Conservation (phyloP, 2,797 vertebrate species). For the Hippoglossus hippoglossus region DNA sequence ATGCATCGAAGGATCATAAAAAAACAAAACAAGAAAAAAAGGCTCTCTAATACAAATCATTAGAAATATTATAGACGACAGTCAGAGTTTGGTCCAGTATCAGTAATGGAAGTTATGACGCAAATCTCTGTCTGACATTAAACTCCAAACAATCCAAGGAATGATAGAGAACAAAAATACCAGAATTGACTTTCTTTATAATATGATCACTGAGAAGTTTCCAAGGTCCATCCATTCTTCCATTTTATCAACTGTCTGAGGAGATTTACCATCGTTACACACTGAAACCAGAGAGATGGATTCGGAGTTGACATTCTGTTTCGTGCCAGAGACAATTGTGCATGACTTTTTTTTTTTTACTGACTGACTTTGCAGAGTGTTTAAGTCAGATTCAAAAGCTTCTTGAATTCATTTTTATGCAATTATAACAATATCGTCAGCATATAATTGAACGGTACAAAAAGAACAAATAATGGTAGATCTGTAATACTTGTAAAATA, state of each 20-base stretch:
- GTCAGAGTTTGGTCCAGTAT: not conserved
- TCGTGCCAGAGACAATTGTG: slow-evolving; percentile 13
- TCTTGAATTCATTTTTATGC: not conserved
- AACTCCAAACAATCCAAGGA: not conserved
- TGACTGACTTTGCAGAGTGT: not conserved
- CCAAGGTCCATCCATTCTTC: not conserved
- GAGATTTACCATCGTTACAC: not conserved
- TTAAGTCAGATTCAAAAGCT: not conserved
- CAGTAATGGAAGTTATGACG: not conserved
- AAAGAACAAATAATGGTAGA: not conserved
- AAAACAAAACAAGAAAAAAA: not conserved
- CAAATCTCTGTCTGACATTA: not conserved
- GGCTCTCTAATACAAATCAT: not conserved
- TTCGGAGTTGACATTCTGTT: not conserved
- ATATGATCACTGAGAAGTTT: slow-evolving; percentile 5
- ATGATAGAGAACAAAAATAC: not conserved
- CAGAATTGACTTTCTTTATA: not conserved
- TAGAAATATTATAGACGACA: not conserved
- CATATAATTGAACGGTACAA: not conserved
- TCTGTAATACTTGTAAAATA: slow-evolving; percentile 8
- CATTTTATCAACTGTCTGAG: slow-evolving; percentile 1
- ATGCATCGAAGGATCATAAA: not conserved
- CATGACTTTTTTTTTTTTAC: not conserved
- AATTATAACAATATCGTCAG: not conserved
- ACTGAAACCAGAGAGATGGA: slow-evolving; percentile 26